Evolutionary conservation across 2,888 invertebrate genomes (phyloP), one percentile per base, ranked within the genome.

Genomic region (Nomada ferruginata): DNA sequence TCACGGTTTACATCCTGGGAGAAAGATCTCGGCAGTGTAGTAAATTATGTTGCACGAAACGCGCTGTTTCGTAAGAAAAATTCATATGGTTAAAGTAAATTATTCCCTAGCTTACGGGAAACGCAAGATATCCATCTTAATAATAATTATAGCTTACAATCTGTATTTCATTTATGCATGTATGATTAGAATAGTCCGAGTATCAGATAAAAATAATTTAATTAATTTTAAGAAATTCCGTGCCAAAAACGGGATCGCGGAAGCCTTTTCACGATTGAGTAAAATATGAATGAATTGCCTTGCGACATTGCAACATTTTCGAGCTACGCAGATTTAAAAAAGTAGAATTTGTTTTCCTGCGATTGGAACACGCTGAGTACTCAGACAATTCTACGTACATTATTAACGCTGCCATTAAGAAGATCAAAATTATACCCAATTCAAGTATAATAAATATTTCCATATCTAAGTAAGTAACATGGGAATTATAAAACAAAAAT

Each of bases 331-430:
- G 26, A 26, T 26, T 26, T 26, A 26, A 26, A 26, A 2, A 2
- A 29, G 29, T 29, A 5, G 29, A 29, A 29, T 29, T n/a, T 42
- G 10, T 44, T n/a, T 44, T 2, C 20, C 11, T 61, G 18, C 13
- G 42, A 20, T 61, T 61, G 29, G 7, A 29, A 29, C 29, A 23
- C 23, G 7, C 44, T 18, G 10, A 44, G 44, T 61, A 61, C 61
- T 61, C 42, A 11, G n/a, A 26, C 57, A 23, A n/a, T 69, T 15
- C 2, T 36, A 7, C 2, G 13, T 4, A 18, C 13, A 29, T 20
- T 42, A 57, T 59, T 44, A 65, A 79, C 76, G 78, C 78, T 63
- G 60, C 68, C 9, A 2, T 50, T 63, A 76, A 75, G 63, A 75
- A 75, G 60, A 36, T 10, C 15, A 4, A 13, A 57, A 29, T 36